Evolutionary conservation across 2,113 vertebrate species (phyloP).

Genomic region (Corynorhinus townsendii): DNA sequence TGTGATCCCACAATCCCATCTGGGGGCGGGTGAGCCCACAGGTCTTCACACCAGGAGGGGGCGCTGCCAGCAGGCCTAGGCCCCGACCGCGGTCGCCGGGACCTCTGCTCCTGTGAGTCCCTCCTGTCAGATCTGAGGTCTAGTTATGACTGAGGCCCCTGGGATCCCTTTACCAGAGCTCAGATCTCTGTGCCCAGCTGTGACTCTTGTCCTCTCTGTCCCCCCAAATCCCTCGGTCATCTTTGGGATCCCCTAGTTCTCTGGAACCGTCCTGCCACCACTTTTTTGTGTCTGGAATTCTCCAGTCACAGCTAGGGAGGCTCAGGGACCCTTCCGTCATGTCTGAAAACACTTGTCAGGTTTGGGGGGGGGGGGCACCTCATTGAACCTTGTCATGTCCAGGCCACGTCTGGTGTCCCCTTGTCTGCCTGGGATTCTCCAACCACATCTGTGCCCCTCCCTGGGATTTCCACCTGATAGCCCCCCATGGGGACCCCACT

Average conservation of each 20-base stretch:
- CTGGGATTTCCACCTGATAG: neutral
- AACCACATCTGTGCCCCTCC: neutral
- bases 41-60: neutral
- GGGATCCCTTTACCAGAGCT: neutral
- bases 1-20: neutral
- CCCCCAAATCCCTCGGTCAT: slow-evolving; percentile 17
- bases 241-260: neutral
- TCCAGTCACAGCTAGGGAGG: neutral
- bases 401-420: neutral
- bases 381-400: neutral
- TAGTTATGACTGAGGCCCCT: neutral
- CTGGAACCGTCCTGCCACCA: neutral
- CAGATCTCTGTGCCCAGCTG: neutral
- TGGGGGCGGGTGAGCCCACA: neutral
- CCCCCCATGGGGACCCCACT: neutral
- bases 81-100: neutral
- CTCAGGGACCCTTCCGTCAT: neutral
- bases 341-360: neutral
- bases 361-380: neutral
- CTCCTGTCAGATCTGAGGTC: neutral
- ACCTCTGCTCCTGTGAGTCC: neutral
- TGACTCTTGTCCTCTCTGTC: neutral
- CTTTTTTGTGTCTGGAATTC: neutral
- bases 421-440: neutral
- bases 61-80: neutral